phyloP scores from a whole-genome alignment of 2,888 invertebrate genomes.

The Phaedon cochleariae region DNA sequence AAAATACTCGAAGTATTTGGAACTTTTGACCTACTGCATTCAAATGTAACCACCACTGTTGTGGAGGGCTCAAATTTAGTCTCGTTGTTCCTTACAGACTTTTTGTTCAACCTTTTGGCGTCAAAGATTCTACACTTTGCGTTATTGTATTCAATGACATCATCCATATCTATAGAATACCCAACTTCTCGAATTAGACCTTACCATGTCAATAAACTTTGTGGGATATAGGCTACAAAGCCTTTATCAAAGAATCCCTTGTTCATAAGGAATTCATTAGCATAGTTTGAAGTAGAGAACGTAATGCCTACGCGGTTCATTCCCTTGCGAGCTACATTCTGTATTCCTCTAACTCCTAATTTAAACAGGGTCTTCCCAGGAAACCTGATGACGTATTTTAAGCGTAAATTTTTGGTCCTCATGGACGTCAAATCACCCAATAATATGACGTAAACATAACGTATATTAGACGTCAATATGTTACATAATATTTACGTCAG shows the following conservation, averaged over 20 bases:
- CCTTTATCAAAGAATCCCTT: background rate
- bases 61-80: background rate
- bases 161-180: background rate
- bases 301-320: background rate
- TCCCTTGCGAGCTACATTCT: background rate
- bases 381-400: slow-evolving; percentile 4
- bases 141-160: background rate
- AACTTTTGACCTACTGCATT: background rate
- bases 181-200: background rate
- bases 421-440: background rate
- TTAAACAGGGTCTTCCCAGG: background rate
- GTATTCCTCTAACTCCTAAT: background rate
- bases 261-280: background rate
- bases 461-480: too few species aligned
- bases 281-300: background rate
- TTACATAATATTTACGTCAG: too few species aligned
- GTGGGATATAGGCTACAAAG: background rate
- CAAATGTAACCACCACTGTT: background rate
- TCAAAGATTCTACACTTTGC: background rate
- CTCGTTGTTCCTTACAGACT: background rate
- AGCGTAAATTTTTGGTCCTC: background rate
- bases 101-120: background rate
- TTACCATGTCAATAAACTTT: background rate
- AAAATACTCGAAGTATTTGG: background rate
- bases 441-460: background rate